Base-by-base conservation (phyloP, 2,797 vertebrate genomes). In the Mionectes olivaceus region DNA sequence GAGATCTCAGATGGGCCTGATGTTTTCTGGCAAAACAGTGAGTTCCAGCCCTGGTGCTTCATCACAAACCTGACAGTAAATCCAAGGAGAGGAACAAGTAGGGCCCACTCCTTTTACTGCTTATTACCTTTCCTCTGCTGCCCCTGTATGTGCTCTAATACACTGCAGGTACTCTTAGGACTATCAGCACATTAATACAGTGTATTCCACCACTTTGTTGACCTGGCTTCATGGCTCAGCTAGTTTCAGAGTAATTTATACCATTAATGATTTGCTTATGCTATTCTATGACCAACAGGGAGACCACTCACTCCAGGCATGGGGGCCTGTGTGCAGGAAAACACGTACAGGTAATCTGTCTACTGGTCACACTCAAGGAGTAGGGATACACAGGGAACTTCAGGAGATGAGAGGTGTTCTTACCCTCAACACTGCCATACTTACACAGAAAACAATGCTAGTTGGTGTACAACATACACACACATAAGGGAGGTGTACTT, bases 61-160 rank as follows among this genome's bases (percentile, higher is more conserved):
- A 71, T 32, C 41, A 59, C 46, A 87, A 35, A 52, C 57, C 49
- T 67, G n/a, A 80, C 55, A 88, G 79, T 74, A 96, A 92, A 94
- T 80, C 75, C 89, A 63, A 94, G 65, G 83, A 67, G 35, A 68
- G 11, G 44, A 91, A 91, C 24, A 90, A 91, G 61, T 4, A 80
- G 41, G 32, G 30, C 24, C n/a, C 2, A 2, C 47, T 67, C 64
- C 41, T 91, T 93, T 86, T 64, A 28, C 28, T 82, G 46, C 55
- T 56, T 70, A 64, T 71, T 64, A 56, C 47, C 75, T 87, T 59
- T 77, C 39, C 55, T 85, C 87, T 84, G 68, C 52, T 81, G 73
- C 21, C 28, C 79, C 74, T 83, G 93, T 76, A 70, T 55, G 47
- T 88, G 23, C 73, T 87, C 90, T 39, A 79, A 59, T 16, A 77